These are phyloP conservation scores for Peromyscus maniculatus DNA, from an alignment of 2,113 vertebrate genomes.

Conservation along the genomic window DNA sequence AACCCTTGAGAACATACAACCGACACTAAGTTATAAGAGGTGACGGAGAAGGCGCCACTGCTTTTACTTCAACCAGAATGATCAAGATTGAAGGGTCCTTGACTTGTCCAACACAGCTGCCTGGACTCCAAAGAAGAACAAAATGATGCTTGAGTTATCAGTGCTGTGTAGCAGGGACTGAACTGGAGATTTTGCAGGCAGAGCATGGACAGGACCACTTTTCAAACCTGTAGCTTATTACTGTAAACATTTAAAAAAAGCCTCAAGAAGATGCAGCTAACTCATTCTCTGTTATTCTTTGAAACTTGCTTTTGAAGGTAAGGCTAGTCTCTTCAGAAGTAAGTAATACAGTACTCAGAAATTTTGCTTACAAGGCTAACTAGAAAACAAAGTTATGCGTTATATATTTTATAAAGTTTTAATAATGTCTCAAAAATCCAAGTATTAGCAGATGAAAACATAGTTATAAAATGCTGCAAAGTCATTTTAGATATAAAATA, in stretches of 20 bases:
- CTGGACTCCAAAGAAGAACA: not conserved
- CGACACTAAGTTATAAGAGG: constrained; percentile 18
- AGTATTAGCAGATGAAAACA: not conserved
- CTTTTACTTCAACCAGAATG: constrained; percentile 69
- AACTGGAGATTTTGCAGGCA: constrained; percentile 35
- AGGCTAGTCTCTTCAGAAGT: constrained; percentile 73
- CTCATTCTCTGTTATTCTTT: not conserved
- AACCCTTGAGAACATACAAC: constrained; percentile 32
- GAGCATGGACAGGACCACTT: constrained; percentile 60
- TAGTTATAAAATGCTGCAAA: not conserved
- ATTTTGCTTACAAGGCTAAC: constrained; percentile 66
- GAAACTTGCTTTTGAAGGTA: constrained; percentile 69
- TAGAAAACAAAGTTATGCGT: constrained; percentile 63
- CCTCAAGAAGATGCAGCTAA: constrained; percentile 17
- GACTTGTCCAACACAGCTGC: constrained; percentile 62
- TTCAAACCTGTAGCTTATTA: constrained; percentile 58
- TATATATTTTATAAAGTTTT: constrained; percentile 13
- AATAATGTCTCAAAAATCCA: constrained; percentile 50
- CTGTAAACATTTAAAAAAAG: constrained; percentile 59
- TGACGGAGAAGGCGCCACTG: constrained; percentile 12
- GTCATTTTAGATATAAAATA: not conserved
- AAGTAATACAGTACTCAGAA: constrained; percentile 54
- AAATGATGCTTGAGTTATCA: constrained; percentile 59
- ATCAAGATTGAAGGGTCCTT: constrained; percentile 57
- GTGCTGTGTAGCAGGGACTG: not conserved